Evolutionary conservation across 2,113 vertebrate genomes (phyloP).

Genomic region (Stomatorhinus ivindoensis): DNA sequence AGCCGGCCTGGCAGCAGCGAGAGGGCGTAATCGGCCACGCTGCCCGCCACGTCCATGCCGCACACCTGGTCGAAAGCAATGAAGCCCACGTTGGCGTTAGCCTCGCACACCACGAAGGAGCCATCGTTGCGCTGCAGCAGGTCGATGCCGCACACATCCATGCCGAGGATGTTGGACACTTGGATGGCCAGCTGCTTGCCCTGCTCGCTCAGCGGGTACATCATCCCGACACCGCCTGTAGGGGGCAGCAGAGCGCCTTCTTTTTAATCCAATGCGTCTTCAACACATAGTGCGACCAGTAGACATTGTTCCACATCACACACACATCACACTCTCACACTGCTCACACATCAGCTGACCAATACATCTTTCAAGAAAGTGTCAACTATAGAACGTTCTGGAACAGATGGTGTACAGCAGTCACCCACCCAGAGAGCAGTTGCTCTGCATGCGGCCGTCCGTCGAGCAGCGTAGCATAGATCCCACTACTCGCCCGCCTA

Average conservation of each 20-base stretch:
- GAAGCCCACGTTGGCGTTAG: constrained; percentile 84
- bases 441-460: constrained; percentile 85
- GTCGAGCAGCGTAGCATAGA: constrained; percentile 85
- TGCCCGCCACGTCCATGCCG: constrained; percentile 75
- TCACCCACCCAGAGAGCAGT: constrained; percentile 70
- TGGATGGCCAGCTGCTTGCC: constrained; percentile 82
- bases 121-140: constrained; percentile 78
- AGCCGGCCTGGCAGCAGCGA: constrained; percentile 73
- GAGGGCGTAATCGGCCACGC: constrained; percentile 79
- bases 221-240: constrained; percentile 78
- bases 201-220: constrained; percentile 77
- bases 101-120: constrained; percentile 82
- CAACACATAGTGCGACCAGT: background rate
- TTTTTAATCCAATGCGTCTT: background rate
- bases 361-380: background rate
- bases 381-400: background rate
- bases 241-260: constrained; percentile 21
- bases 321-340: background rate
- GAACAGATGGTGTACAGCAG: background rate
- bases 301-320: background rate
- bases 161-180: constrained; percentile 83
- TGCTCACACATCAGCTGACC: background rate
- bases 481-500: constrained; percentile 76
- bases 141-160: constrained; percentile 86
- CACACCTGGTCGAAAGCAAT: constrained; percentile 84